These are phyloP conservation scores for Sminthurinus aureus DNA, from an alignment of 2,888 invertebrate genomes.

Conservation along the genomic window DNA sequence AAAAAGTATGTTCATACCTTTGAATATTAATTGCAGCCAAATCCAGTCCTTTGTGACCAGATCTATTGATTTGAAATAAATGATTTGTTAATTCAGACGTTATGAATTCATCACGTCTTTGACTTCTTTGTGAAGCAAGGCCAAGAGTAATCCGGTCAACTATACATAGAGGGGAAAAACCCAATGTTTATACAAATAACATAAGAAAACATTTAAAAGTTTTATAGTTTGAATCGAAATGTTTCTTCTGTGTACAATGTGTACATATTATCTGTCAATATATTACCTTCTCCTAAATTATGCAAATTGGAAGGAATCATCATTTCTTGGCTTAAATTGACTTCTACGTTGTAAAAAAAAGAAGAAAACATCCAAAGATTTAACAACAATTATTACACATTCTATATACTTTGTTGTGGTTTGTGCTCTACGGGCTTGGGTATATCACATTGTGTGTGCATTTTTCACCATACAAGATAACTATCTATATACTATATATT, in stretches of 20 bases:
- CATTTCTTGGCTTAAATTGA: conserved; percentile 80
- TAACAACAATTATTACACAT: no score
- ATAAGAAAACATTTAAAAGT: no score
- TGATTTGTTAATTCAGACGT: conserved; percentile 82
- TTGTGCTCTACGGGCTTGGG: no score
- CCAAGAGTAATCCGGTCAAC: conserved; percentile 81
- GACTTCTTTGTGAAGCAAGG: conserved; percentile 77
- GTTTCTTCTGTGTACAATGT: no score
- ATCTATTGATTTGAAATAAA: conserved; percentile 74
- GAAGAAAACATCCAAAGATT: not conserved
- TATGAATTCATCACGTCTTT: conserved; percentile 82
- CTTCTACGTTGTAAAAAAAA: conserved; percentile 68
- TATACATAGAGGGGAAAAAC: no score
- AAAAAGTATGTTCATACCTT: conserved; percentile 54
- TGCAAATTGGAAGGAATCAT: conserved; percentile 72
- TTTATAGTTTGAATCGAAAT: no score
- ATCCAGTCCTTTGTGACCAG: conserved; percentile 74
- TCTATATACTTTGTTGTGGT: no score
- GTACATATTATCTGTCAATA: no score
- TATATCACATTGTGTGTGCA: no score
- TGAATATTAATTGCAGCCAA: conserved; percentile 88
- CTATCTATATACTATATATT: not conserved
- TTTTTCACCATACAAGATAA: no score
- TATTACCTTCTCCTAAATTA: conserved; percentile 71
- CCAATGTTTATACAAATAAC: no score